Evolutionary conservation across 1,140 invertebrate species (phyloP), one percentile per base, ranked within the genome.

Genomic region (Augochlora pura): DNA sequence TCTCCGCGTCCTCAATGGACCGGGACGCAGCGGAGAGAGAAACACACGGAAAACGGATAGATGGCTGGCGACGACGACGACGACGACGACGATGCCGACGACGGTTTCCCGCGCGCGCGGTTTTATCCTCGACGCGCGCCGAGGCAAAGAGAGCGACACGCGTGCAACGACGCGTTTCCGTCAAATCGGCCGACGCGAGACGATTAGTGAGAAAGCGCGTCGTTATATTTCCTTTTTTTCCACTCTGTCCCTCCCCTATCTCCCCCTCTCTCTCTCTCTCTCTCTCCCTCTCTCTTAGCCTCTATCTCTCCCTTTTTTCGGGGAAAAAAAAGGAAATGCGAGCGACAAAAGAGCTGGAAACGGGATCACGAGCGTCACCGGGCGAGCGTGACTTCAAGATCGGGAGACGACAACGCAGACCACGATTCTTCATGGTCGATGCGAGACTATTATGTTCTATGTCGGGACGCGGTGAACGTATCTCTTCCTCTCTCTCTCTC

Each of bases 151-250:
- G 75, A 14, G 68, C n/a, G 76, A 86, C 80, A 75, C 75, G 74
- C 75, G 74, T 82, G 77, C 64, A 71, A 74, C 68, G 82, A 77
- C 77, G 68, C 74, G 74, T 77, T 80, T 87, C 83, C 85, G 87
- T 85, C 79, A 83, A 85, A 88, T 86, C 83, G 79, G 63, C 69
- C 76, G 74, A 68, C 80, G 79, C 85, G 81, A 75, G 77, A 78
- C 77, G 86, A 87, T 87, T 84, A 87, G 74, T 79, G 78, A 74
- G 85, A 75, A 69, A 74, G 69, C 73, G 79, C 80, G 64, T 88
- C 82, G 81, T 89, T 89, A 84, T 82, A 72, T 68, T 42, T 74
- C 74, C 10, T n/a, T 46, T 66, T 65, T 46, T 46, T 46, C 23
- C 42, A 46, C 42, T 14, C 10, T 46, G 42, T 2, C 10, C 42